Evolutionary conservation across 2,888 invertebrate species (phyloP), one percentile per base, ranked within the genome.

Genomic region (Punctoribates punctum): DNA sequence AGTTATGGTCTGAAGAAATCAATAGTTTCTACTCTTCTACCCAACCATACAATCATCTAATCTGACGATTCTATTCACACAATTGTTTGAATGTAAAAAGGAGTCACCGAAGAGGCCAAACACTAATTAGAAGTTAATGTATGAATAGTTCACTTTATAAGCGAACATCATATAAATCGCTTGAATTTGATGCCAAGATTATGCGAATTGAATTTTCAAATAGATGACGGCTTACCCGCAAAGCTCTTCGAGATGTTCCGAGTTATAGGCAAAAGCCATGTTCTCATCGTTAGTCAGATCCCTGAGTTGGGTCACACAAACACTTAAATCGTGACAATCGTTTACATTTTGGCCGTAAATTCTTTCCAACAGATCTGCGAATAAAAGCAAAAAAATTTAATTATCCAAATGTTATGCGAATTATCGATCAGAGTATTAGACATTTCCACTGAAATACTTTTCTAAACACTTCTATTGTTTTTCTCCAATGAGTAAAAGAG

Each of bases 141-240:
- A 20, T 8, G 57, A 3, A 23, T 6, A 23, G 57, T n/a, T 51
- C 51, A 51, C 17, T 15, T 51, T 17, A 51, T 51, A 15, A 51
- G 17, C 17, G n/a, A n/a, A n/a, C n/a, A n/a, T n/a, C n/a, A n/a
- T n/a, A n/a, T n/a, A n/a, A n/a, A n/a, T n/a, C n/a, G n/a, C n/a
- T n/a, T n/a, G n/a, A n/a, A n/a, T n/a, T n/a, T n/a, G n/a, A n/a
- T n/a, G n/a, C n/a, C n/a, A n/a, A n/a, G n/a, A n/a, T n/a, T n/a
- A n/a, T n/a, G n/a, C n/a, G n/a, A n/a, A n/a, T n/a, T n/a, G n/a
- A n/a, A n/a, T n/a, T n/a, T n/a, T n/a, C n/a, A n/a, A n/a, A n/a
- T n/a, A n/a, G n/a, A n/a, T n/a, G n/a, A n/a, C n/a, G 25, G 60
- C 74, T 57, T 20, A 74, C 74, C 17, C 57, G 38, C 74, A 74